A percentile compares a stretch with the other conserved stretches of the same genome.
Evolutionary conservation across 2,797 vertebrate genomes (phyloP).

Genomic region (Megalops cyprinoides): DNA sequence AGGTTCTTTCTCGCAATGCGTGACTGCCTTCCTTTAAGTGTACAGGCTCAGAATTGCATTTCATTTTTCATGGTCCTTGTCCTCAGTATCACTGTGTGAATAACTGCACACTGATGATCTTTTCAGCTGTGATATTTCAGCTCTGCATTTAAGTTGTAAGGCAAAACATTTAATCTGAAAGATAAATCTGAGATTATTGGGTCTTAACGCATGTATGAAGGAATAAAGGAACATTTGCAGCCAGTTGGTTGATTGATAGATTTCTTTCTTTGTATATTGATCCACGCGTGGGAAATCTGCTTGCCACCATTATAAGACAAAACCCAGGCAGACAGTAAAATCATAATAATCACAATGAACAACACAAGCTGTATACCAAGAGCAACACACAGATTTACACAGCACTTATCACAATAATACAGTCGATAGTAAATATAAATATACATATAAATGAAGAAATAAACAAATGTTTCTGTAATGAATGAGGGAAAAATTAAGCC

Average conservation of each 20-base stretch:
- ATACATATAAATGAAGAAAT: too few species aligned
- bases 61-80: conserved; percentile 59
- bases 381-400: too few species aligned
- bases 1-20: conserved; percentile 16
- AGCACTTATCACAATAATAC: too few species aligned
- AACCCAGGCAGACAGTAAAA: too few species aligned
- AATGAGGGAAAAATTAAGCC: conserved; percentile 10
- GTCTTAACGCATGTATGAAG: background rate
- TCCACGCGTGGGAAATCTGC: too few species aligned
- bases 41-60: conserved; percentile 62
- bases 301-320: too few species aligned
- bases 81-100: conserved; percentile 26
- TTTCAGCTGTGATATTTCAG: conserved; percentile 38
- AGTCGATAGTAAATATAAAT: too few species aligned
- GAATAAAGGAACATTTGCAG: background rate
- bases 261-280: too few species aligned
- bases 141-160: conserved; percentile 46
- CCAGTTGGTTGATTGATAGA: too few species aligned
- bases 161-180: background rate
- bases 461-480: background rate
- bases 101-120: conserved; percentile 32
- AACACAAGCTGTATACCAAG: too few species aligned
- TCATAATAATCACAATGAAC: too few species aligned
- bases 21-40: conserved; percentile 14
- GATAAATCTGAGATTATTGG: background rate